Conservation (phyloP, 2,113 vertebrate genomes). For the Rallus limicola region DNA sequence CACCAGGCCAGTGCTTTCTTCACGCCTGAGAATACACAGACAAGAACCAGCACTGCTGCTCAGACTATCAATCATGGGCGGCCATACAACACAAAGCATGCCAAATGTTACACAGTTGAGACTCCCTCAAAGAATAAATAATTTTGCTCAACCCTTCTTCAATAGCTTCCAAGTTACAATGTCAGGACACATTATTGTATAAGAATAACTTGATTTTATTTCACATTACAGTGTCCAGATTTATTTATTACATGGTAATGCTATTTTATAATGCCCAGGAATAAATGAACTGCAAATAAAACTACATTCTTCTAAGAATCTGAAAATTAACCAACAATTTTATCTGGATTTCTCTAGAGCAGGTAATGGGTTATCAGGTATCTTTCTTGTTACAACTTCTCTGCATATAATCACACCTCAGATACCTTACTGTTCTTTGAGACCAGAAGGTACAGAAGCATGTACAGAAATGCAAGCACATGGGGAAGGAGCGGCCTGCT, state of each 20-base stretch:
- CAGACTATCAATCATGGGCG: neutral
- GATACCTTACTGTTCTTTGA: neutral
- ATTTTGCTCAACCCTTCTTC: neutral
- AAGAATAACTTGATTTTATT: neutral
- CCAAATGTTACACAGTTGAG: neutral
- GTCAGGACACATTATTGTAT: neutral
- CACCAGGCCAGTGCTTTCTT: neutral
- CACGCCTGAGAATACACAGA: neutral
- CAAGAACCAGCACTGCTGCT: neutral
- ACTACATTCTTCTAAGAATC: neutral
- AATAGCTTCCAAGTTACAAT: neutral
- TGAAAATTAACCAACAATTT: neutral
- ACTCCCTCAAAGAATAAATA: neutral
- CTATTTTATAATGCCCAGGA: neutral
- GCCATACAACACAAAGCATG: neutral
- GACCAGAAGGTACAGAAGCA: neutral
- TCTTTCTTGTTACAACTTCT: neutral
- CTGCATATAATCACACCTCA: neutral
- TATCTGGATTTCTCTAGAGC: neutral
- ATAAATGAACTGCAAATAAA: neutral
- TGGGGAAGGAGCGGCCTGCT: accelerated
- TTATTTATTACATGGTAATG: neutral
- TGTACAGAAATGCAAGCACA: neutral
- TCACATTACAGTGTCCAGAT: neutral
- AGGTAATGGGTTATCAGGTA: neutral